Evolutionary conservation across 2,113 vertebrate species (phyloP).

Genomic region (Microcebus tavaratra): DNA sequence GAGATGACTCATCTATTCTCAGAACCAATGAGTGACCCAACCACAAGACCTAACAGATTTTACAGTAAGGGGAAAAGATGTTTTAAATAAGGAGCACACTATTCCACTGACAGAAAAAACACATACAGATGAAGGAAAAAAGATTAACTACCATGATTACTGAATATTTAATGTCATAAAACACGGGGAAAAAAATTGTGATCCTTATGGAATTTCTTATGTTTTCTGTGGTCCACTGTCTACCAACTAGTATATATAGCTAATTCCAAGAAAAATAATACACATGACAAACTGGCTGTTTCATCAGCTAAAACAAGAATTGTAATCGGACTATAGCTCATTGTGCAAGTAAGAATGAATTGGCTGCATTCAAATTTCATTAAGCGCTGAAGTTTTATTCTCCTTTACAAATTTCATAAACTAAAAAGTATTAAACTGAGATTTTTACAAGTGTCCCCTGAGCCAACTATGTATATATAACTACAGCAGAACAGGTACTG

Average conservation of each 20-base stretch:
- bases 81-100: conserved; percentile 54
- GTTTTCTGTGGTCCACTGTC: not conserved
- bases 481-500: not conserved
- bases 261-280: conserved; percentile 32
- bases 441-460: not conserved
- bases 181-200: not conserved
- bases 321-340: not conserved
- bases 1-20: not conserved
- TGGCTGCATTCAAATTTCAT: not conserved
- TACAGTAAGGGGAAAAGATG: conserved; percentile 11
- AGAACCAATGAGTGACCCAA: conserved; percentile 43
- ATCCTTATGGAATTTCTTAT: not conserved
- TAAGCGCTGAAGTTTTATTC: not conserved
- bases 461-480: not conserved
- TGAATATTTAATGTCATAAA: conserved; percentile 27
- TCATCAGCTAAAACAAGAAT: not conserved
- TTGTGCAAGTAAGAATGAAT: not conserved
- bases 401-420: conserved; percentile 27
- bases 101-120: conserved; percentile 30
- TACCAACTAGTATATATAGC: not conserved
- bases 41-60: not conserved
- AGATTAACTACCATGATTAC: not conserved
- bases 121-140: not conserved
- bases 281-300: not conserved
- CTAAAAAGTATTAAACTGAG: not conserved